Conservation (phyloP, 2,888 invertebrate genomes). For the Spilarctia lutea region DNA sequence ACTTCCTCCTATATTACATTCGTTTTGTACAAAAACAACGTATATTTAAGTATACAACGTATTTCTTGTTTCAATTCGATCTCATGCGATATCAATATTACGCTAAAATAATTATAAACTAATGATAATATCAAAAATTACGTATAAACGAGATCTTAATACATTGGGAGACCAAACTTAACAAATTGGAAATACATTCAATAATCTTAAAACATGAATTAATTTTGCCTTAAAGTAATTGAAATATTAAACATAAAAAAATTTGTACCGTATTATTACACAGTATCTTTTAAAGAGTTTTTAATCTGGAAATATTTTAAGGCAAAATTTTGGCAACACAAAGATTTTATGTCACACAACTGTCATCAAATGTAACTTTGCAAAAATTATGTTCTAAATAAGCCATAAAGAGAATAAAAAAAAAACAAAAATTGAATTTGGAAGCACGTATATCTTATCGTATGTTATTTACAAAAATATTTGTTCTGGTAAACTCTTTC, state of each 20-base stretch:
- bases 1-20: conserved; percentile 81
- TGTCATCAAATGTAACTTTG: neutral
- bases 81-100: conserved; percentile 57
- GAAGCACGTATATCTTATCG: neutral
- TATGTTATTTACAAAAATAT: neutral
- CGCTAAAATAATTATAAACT: conserved; percentile 65
- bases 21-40: conserved; percentile 83
- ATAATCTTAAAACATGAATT: neutral
- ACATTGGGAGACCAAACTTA: conserved; percentile 59
- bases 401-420: neutral
- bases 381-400: neutral
- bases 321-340: neutral
- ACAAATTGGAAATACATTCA: neutral
- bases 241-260: neutral
- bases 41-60: conserved; percentile 75
- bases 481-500: neutral
- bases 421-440: neutral
- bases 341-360: neutral
- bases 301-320: neutral
- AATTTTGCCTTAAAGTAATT: neutral
- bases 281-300: neutral
- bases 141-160: conserved; percentile 80
- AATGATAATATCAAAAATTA: conserved; percentile 76
- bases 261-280: neutral
- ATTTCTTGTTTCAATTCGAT: conserved; percentile 67